Percentiles rank a stretch among this genome's conserved stretches.
phyloP scores from a whole-genome alignment of 2,113 vertebrate genomes.

The Emydocephalus ijimae region DNA sequence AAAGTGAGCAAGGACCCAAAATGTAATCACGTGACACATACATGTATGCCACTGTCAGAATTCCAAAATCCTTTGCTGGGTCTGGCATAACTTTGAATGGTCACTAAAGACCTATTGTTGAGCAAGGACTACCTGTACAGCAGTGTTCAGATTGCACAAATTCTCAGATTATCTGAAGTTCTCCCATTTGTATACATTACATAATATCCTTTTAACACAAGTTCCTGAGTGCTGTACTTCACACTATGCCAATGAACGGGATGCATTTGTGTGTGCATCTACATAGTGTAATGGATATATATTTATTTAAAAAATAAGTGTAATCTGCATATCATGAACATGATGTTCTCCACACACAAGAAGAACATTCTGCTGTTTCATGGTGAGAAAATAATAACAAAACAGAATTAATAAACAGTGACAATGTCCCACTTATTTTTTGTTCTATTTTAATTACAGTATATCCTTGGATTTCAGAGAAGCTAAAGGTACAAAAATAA shows the following conservation, averaged over 20 bases:
- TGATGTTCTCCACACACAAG: neutral
- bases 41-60: neutral
- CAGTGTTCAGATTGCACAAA: neutral
- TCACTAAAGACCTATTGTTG: neutral
- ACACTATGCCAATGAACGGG: conserved; percentile 17
- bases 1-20: neutral
- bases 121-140: neutral
- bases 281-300: neutral
- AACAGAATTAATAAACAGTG: neutral
- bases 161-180: neutral
- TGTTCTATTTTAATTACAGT: neutral
- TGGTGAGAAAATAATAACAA: neutral
- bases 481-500: neutral
- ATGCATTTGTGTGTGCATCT: conserved; percentile 7
- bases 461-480: neutral
- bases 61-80: neutral
- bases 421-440: neutral
- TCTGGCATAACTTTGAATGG: neutral
- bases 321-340: conserved; percentile 36
- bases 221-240: conserved; percentile 3
- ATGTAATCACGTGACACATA: neutral
- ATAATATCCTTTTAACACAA: conserved; percentile 27
- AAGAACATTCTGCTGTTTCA: neutral
- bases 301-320: conserved; percentile 9
- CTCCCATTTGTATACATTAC: conserved; percentile 33